These are phyloP conservation scores for Cantharis rustica DNA, from an alignment of 2,888 invertebrate species.

Conservation along the genomic window DNA sequence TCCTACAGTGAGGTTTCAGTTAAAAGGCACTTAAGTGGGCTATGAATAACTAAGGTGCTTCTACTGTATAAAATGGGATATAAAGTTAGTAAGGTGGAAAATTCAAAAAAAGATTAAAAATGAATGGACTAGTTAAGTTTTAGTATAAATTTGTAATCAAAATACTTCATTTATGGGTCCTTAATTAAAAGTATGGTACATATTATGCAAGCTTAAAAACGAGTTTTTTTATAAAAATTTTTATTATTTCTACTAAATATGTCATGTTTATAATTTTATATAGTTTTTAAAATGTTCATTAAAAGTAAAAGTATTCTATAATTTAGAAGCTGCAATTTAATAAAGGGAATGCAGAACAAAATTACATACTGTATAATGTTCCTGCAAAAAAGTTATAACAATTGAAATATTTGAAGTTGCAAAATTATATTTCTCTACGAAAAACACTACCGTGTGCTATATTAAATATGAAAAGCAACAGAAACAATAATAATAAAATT, in stretches of 20 bases:
- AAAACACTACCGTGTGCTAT: neutral
- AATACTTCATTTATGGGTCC: neutral
- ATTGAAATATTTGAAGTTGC: neutral
- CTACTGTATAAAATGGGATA: conserved; percentile 39
- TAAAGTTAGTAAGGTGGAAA: conserved; percentile 31
- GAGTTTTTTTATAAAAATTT: too few relatives aligned
- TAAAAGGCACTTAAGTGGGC: conserved; percentile 40
- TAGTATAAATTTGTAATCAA: neutral
- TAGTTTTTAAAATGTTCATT: too few relatives aligned
- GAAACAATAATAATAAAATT: neutral
- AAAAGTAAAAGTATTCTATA: neutral
- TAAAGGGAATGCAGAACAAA: neutral
- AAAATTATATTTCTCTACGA: neutral
- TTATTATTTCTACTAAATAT: too few relatives aligned
- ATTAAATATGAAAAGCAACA: neutral
- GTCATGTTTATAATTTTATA: too few relatives aligned
- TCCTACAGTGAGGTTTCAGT: conserved; percentile 27
- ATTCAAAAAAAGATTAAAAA: conserved; percentile 20
- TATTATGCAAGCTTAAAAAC: too few relatives aligned
- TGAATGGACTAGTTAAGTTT: neutral
- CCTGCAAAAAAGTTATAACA: neutral
- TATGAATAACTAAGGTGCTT: conserved; percentile 41
- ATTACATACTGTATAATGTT: neutral
- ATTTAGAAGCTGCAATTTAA: neutral
- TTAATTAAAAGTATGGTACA: neutral